These are phyloP conservation scores for Anser brachyrhynchus DNA, from an alignment of 2,113 vertebrate genomes.

Conservation along the genomic window DNA sequence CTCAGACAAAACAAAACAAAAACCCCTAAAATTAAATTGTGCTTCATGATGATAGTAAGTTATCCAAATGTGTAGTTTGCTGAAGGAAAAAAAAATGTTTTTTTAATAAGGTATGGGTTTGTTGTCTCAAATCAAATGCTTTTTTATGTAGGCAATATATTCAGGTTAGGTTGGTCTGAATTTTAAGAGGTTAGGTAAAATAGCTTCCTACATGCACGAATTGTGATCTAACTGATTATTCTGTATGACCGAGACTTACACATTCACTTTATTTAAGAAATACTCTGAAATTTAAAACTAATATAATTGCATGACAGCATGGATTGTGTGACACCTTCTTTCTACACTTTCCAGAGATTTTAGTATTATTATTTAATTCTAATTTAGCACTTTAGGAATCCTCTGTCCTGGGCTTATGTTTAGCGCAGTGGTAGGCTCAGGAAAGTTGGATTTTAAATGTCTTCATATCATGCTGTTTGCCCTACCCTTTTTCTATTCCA, in stretches of 20 bases:
- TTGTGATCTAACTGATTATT: neutral
- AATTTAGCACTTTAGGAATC: neutral
- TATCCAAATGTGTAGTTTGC: neutral
- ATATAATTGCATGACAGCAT: neutral
- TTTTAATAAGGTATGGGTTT: rapidly evolving
- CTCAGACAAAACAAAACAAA: neutral
- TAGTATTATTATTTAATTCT: neutral
- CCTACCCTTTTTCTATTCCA: neutral
- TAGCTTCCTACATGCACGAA: neutral
- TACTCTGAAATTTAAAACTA: neutral
- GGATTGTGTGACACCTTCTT: neutral
- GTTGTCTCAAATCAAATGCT: neutral
- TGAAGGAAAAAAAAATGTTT: neutral
- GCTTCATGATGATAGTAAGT: neutral
- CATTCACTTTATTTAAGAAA: constrained; percentile 1
- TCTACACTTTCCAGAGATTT: neutral
- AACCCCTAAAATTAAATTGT: neutral
- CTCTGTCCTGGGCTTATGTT: neutral
- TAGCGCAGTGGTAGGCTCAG: neutral
- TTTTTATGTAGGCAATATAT: neutral
- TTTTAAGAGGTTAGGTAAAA: neutral
- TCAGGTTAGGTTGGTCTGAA: neutral
- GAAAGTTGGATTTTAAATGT: neutral
- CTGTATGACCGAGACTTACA: neutral
- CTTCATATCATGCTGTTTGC: neutral